phyloP scores from a whole-genome alignment of 2,888 invertebrate genomes.

The Atethmia centrago region DNA sequence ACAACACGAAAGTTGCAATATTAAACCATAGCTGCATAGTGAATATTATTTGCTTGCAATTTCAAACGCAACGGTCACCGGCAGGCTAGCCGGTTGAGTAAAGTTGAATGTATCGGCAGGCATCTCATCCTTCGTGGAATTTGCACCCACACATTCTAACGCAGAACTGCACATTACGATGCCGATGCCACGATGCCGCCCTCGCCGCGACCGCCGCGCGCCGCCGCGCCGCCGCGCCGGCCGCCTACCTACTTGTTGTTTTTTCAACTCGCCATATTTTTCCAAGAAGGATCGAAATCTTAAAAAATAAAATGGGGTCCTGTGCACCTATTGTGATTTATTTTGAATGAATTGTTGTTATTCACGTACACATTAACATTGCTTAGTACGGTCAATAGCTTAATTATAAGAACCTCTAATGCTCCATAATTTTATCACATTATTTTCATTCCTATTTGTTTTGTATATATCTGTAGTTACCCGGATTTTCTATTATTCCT shows the following conservation, averaged over 20 bases:
- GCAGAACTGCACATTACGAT: slow-evolving; percentile 72
- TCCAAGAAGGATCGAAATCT: slow-evolving; percentile 68
- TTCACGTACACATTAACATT: background rate
- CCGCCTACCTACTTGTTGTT: slow-evolving; percentile 65
- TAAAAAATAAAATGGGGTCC: slow-evolving; percentile 12
- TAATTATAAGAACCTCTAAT: slow-evolving; percentile 4
- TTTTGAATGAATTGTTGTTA: slow-evolving; percentile 37
- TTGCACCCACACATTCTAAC: slow-evolving; percentile 84
- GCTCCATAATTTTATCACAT: background rate
- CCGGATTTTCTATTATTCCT: background rate
- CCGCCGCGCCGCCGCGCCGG: background rate
- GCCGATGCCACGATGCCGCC: slow-evolving; percentile 70
- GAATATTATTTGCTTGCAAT: slow-evolving; percentile 63
- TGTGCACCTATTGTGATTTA: slow-evolving; percentile 39
- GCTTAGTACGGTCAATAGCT: background rate
- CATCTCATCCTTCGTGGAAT: slow-evolving; percentile 87
- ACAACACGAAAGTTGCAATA: slow-evolving; percentile 17
- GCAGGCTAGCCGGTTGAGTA: slow-evolving; percentile 73
- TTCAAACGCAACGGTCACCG: slow-evolving; percentile 78
- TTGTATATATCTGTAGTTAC: background rate
- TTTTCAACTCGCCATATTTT: slow-evolving; percentile 70
- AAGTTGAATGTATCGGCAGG: slow-evolving; percentile 82
- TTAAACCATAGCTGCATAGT: slow-evolving; percentile 9
- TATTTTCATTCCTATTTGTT: background rate
- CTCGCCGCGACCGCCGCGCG: slow-evolving; percentile 54